phyloP scores from a whole-genome alignment of 2,797 vertebrate species.

The Clangula hyemalis region DNA sequence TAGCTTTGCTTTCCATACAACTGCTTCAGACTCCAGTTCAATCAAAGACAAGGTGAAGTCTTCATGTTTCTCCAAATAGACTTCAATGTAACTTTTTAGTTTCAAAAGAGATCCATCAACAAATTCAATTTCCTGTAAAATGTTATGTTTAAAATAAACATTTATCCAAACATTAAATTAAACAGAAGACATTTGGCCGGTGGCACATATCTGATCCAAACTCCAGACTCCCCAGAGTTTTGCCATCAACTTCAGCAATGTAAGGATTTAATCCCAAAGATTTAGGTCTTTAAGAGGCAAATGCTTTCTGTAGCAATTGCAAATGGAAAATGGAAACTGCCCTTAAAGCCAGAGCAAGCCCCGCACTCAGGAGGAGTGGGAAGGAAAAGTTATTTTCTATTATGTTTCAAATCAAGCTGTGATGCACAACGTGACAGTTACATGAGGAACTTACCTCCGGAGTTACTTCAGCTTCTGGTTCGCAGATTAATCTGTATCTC shows the following conservation, averaged over 20 bases:
- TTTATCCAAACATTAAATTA: neutral
- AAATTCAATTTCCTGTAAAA: constrained; percentile 84
- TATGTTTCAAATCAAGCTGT: neutral
- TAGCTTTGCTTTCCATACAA: constrained; percentile 84
- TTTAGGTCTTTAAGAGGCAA: neutral
- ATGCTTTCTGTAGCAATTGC: neutral
- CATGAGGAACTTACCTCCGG: constrained; percentile 78
- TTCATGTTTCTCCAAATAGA: constrained; percentile 85
- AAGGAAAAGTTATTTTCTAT: neutral
- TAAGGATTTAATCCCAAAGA: neutral
- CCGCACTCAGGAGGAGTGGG: neutral
- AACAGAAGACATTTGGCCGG: neutral
- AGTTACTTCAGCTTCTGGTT: constrained; percentile 86
- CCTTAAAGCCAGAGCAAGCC: neutral
- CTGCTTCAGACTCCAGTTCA: constrained; percentile 81
- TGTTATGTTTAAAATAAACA: neutral
- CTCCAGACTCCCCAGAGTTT: neutral
- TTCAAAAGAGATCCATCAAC: constrained; percentile 80
- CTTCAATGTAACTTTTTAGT: constrained; percentile 89
- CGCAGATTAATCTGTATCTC: constrained; percentile 83
- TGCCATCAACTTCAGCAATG: neutral
- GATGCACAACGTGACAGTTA: accelerated
- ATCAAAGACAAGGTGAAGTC: constrained; percentile 85
- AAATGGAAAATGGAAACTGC: neutral
- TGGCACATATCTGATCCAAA: neutral